Evolutionary conservation across 1,140 invertebrate genomes (phyloP).

Genomic region (Nasonia longicornis): DNA sequence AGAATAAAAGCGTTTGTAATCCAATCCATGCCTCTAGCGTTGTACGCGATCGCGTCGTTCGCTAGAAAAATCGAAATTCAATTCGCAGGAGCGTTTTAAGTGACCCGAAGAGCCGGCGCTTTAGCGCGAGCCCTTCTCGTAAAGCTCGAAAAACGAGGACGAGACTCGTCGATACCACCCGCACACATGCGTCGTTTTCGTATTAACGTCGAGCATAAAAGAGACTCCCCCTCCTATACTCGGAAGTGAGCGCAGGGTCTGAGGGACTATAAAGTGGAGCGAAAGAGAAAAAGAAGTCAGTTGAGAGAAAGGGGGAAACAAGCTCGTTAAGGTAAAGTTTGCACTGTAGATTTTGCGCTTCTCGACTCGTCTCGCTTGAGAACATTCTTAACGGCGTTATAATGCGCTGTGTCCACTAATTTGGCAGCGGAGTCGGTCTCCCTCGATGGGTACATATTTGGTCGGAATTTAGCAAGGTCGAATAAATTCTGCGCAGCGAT

Average conservation of each 20-base stretch:
- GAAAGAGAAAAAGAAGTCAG: neutral
- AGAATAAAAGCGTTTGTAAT: neutral
- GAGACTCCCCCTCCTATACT: neutral
- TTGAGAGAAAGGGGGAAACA: no score
- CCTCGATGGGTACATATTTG: no score
- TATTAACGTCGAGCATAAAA: conserved; percentile 10
- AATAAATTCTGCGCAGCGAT: no score
- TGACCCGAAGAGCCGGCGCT: neutral
- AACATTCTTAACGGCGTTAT: neutral
- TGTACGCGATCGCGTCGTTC: neutral
- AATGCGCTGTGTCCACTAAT: neutral
- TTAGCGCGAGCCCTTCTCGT: neutral
- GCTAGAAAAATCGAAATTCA: conserved; percentile 15
- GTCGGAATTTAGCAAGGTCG: no score
- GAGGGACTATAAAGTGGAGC: neutral
- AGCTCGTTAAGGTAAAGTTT: no score
- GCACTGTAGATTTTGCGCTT: no score
- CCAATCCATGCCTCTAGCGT: no score
- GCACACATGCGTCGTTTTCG: neutral
- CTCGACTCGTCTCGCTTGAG: no score
- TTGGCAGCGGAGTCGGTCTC: no score
- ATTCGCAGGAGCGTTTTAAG: conserved; percentile 7
- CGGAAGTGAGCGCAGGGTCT: no score
- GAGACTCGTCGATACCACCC: conserved; percentile 14
- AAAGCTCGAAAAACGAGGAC: neutral